Base-by-base conservation (phyloP, 2,888 invertebrate genomes). In the Ophion obscuratus region DNA sequence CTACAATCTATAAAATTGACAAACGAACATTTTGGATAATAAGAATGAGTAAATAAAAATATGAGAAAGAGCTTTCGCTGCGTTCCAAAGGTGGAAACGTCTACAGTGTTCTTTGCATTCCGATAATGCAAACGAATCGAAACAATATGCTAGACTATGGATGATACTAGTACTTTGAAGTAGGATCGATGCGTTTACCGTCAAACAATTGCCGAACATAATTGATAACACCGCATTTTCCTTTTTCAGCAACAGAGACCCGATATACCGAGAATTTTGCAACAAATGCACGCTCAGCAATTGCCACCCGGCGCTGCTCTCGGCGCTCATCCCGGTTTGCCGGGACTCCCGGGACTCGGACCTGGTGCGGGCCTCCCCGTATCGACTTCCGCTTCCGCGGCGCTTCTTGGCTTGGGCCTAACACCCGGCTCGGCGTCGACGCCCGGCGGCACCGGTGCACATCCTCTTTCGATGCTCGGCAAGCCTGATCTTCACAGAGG, bases 241-340 rank as follows among this genome's bases (percentile, higher is more conserved):
- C 36, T 75, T 62, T 95, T 95, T 83, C 96, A 97, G 97, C 97
- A 97, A 96, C 97, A 97, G 95, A 96, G 97, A 94, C 97, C 97
- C 84, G 97, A 97, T 94, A 95, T 97, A 91, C 97, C 97, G 53
- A 96, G 97, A 94, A 94, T 97, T 88, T 95, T 98, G 94, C 98
- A 98, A 95, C 98, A 98, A 95, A 98, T 98, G 97, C 98, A 98
- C 94, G 98, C 98, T 57, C 98, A 98, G 91, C 97, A 97, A 89
- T 94, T 95, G 91, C 94, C 95, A 89, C 97, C 96, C 85, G 96
- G 96, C 67, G 97, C 97, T 75, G 96, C 96, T 68, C 96, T 97
- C 95, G 96, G 96, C 94, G 96, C 96, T 67, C 96, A 96, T 94
- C 96, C 96, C 3, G 96, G 96, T 24, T 95, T 96, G 10, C 95